Evolutionary conservation across 1,140 invertebrate species (phyloP), one percentile per base, ranked within the genome.

Genomic region (Zaprionus tsacasi): DNA sequence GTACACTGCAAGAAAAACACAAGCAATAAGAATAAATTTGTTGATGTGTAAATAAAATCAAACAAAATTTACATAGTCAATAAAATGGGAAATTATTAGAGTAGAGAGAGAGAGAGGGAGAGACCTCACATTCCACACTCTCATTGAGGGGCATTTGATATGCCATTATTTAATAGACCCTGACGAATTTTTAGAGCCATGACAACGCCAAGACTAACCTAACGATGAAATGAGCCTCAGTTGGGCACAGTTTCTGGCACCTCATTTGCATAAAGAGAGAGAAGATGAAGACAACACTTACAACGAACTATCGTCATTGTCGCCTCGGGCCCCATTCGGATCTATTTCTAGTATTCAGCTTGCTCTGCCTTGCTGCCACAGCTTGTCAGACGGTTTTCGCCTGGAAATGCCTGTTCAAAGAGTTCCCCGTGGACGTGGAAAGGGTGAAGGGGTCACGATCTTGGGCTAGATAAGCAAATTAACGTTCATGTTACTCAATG

Each of bases 201-300:
- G 40, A 63, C 55, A 69, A 57, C 2, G 52, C 21, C 66, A 40
- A 70, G 40, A 70, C 60, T 21, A 58, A 58, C 38, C 60, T 21
- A 58, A 58, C 38, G 27, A 30, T 30, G 30, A 54, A 64, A 30
- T 54, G 38, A 70, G 52, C 27, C 11, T 43, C 58, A 58, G 52
- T 52, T 61, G 36, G 36, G 13, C 45, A 50, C 15, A 36, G 30
- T 35, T 64, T 64, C 36, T 70, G 43, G 67, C 54, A 36, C 38
- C 67, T 88, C 81, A 88, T 88, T 88, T 88, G 80, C 83, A 88
- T 88, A 40, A 48, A 45, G 65, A 45, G 60, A 45, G 60, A 35
- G 21, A 35, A 81, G 60, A 83, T 69, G 67, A 67, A 79, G 61
- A 68, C 73, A 54, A 68, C 43, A 70, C 52, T 68, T 65, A 60